Conservation (phyloP, 2,797 vertebrate genomes). For the Gymnodraco acuticeps region DNA sequence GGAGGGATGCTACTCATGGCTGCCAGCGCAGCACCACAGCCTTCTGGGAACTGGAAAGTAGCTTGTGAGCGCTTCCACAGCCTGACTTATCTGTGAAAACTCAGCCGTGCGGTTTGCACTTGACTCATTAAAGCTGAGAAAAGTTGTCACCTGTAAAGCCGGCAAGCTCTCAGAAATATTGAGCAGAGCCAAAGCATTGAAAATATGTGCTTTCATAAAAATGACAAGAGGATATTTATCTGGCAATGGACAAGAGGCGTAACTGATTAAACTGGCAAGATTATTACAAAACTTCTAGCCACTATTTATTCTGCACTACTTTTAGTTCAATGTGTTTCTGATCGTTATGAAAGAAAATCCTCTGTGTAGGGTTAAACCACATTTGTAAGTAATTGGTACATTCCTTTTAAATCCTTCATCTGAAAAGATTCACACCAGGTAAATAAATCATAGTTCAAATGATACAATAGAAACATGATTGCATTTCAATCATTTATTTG, state of each 20-base stretch:
- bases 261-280: neutral
- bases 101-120: slow-evolving; percentile 13
- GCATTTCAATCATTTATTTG: neutral
- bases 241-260: neutral
- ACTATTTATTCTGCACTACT: neutral
- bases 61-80: slow-evolving; percentile 9
- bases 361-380: neutral
- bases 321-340: slow-evolving; percentile 1
- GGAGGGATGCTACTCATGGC: slow-evolving; percentile 45
- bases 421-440: neutral
- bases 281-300: neutral
- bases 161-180: neutral
- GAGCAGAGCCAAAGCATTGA: neutral
- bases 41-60: slow-evolving; percentile 51
- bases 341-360: neutral
- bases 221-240: neutral
- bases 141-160: slow-evolving; percentile 20
- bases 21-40: slow-evolving; percentile 44
- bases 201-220: neutral
- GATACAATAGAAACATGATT: neutral
- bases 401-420: neutral
- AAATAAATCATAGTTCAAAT: neutral
- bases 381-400: neutral
- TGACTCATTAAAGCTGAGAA: neutral
- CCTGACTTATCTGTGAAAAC: slow-evolving; percentile 33